phyloP scores from a whole-genome alignment of 2,797 vertebrate genomes.

The Neomorphus geoffroyi region DNA sequence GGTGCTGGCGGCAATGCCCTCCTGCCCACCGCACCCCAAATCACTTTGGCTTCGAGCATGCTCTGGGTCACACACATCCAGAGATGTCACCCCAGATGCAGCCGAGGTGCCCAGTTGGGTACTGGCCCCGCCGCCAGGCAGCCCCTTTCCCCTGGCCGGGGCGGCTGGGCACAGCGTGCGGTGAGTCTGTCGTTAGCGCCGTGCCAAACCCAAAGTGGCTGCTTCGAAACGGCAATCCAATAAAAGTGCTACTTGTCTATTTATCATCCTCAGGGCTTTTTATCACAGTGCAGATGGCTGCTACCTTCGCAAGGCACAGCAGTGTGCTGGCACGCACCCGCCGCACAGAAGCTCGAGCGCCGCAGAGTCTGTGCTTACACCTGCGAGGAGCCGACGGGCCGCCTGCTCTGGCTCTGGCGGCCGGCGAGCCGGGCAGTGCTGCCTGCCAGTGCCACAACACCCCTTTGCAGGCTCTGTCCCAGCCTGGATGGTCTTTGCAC shows the following conservation, averaged over 20 bases:
- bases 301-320: constrained; percentile 80
- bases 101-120: fast-evolving
- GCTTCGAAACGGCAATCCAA: constrained; percentile 80
- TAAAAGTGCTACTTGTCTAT: constrained; percentile 83
- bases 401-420: not conserved
- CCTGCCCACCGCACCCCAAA: fast-evolving
- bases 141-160: constrained; percentile 7
- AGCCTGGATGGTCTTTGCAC: not conserved
- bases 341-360: constrained; percentile 65
- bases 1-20: not conserved
- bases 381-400: constrained; percentile 62
- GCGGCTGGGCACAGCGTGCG: constrained; percentile 44
- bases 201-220: constrained; percentile 83
- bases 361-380: constrained; percentile 72
- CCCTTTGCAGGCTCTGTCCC: not conserved
- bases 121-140: not conserved
- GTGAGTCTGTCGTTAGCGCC: constrained; percentile 80
- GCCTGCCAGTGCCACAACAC: not conserved
- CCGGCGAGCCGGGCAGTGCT: not conserved
- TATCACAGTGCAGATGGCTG: constrained; percentile 84
- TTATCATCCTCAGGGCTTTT: constrained; percentile 85
- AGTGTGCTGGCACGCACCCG: constrained; percentile 74
- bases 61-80: not conserved
- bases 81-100: not conserved
- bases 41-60: fast-evolving